These are phyloP conservation scores for Armadillidium nasatum DNA, from an alignment of 1,140 invertebrate species.

Conservation along the genomic window DNA sequence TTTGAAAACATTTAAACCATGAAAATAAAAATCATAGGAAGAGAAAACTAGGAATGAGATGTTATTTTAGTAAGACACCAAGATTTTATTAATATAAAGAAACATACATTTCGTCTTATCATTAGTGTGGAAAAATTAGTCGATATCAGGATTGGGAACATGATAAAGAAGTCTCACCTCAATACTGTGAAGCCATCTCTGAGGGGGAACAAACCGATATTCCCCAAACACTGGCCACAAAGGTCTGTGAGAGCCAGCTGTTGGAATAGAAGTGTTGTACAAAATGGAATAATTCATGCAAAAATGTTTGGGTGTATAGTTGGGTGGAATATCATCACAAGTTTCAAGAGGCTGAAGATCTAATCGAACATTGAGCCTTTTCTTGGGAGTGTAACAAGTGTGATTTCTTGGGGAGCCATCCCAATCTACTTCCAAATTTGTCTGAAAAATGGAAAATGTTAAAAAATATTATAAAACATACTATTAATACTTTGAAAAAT, in stretches of 20 bases:
- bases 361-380: constrained; percentile 34
- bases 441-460: constrained; percentile 53
- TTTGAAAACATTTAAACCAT: too few relatives aligned
- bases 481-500: too few relatives aligned
- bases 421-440: constrained; percentile 66
- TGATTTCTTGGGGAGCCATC: constrained; percentile 60
- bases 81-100: neutral
- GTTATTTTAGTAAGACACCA: neutral
- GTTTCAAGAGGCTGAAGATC: constrained; percentile 54
- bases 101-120: neutral
- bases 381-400: constrained; percentile 59
- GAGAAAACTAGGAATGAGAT: too few relatives aligned
- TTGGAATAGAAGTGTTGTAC: constrained; percentile 62
- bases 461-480: neutral
- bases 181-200: constrained; percentile 78
- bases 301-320: constrained; percentile 60
- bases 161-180: constrained; percentile 52
- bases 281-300: constrained; percentile 65
- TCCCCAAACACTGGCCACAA: constrained; percentile 77
- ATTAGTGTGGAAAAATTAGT: constrained; percentile 49
- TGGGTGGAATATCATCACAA: constrained; percentile 58
- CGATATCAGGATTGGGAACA: neutral
- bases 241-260: constrained; percentile 70
- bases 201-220: constrained; percentile 71
- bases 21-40: too few relatives aligned